Percentiles rank a stretch among this genome's conserved stretches.
phyloP scores from a whole-genome alignment of 2,797 vertebrate genomes.

The Alcedo quadribrachys region DNA sequence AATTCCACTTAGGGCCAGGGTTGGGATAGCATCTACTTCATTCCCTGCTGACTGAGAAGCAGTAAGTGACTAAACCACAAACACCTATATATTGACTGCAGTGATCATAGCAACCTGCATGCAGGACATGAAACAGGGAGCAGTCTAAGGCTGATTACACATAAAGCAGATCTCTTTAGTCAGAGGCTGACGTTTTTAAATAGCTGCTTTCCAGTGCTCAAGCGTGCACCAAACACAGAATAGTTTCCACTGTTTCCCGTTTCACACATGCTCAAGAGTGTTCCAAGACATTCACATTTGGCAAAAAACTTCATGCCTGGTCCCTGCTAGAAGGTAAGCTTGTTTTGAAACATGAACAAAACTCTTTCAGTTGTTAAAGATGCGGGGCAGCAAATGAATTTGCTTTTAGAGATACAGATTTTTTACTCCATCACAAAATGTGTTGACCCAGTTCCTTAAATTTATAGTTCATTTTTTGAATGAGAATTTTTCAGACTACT shows the following conservation, averaged over 20 bases:
- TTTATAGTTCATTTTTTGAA: background rate
- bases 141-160: background rate
- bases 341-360: background rate
- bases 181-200: background rate
- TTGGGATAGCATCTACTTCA: background rate
- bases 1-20: background rate
- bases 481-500: background rate
- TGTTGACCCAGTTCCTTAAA: background rate
- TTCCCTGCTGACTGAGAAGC: accelerated
- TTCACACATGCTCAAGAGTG: background rate
- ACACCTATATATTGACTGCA: accelerated
- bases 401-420: background rate
- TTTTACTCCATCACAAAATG: background rate
- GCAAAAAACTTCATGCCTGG: slow-evolving; percentile 4
- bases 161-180: background rate
- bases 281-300: slow-evolving; percentile 41
- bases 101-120: accelerated
- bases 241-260: slow-evolving; percentile 47
- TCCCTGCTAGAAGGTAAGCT: slow-evolving; percentile 5
- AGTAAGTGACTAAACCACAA: background rate
- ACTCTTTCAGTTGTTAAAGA: background rate
- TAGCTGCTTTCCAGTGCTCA: background rate
- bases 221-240: background rate
- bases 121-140: background rate
- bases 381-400: background rate